Evolutionary conservation across 2,888 invertebrate genomes (phyloP).

Genomic region (Malacosoma neustria): DNA sequence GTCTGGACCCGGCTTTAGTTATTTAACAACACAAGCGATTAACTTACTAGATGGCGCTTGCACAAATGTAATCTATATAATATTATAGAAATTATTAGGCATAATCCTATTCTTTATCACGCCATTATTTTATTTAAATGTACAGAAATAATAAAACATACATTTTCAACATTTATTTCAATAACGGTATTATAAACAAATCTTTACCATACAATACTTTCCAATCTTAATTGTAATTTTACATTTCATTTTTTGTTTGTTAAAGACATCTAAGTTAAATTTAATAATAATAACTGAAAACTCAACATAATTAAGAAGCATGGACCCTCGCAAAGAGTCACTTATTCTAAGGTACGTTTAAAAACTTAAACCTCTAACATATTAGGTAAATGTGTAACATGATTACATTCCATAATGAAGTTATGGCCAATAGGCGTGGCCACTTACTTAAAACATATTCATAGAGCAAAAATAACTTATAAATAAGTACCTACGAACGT

Average conservation of each 20-base stretch:
- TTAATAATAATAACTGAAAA: not conserved
- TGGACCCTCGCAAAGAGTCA: not conserved
- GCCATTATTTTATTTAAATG: too few relatives aligned
- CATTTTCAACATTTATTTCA: not conserved
- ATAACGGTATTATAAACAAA: not conserved
- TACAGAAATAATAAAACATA: not conserved
- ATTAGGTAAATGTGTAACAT: conserved; percentile 1
- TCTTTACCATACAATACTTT: not conserved
- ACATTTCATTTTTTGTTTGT: conserved; percentile 2
- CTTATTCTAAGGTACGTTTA: not conserved
- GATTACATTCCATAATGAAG: conserved; percentile 7
- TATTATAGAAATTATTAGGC: too few relatives aligned
- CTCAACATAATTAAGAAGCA: not conserved
- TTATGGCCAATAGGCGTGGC: conserved; percentile 14
- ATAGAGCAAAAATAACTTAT: conserved; percentile 14
- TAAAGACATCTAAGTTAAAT: not conserved
- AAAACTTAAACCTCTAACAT: conserved; percentile 16
- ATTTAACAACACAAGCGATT: too few relatives aligned
- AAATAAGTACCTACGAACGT: conserved; percentile 11
- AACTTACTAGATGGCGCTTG: too few relatives aligned
- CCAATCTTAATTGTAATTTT: conserved; percentile 4
- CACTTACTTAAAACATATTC: conserved; percentile 14
- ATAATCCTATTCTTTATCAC: too few relatives aligned
- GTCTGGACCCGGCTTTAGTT: too few relatives aligned
- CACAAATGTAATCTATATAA: too few relatives aligned